Base-by-base conservation (phyloP, 2,888 invertebrate species). In the Heliconius cydno region DNA sequence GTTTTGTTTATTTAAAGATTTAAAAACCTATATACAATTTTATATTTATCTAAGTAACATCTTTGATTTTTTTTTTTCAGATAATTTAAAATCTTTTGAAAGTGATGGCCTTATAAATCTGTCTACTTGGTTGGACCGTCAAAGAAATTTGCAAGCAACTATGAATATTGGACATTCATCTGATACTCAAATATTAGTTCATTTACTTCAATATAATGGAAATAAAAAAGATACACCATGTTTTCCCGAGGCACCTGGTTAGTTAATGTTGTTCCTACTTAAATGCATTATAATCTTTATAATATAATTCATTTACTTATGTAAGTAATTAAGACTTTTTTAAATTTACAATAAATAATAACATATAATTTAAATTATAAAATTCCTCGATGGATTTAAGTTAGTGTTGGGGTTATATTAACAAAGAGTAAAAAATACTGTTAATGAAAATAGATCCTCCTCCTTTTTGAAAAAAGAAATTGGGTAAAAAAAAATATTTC, bases 151-250 rank as follows among this genome's bases (percentile, higher is more conserved):
- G 74, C 96, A 96, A 82, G 91, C 91, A 79, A 92, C 92, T 15
- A 88, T 92, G 2, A 90, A 90, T 78, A 85, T 96, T 28, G 89
- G 89, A 3, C 95, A 95, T 87, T 95, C 96, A 0, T 88, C 83
- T 67, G 92, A 94, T 81, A 89, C 93, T 2, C 90, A 94, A 83
- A 89, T 95, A 71, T 87, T 96, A 25, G 88, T 92, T 9, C 90
- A 92, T 28, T 84, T 96, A 34, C 86, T 96, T 34, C 92, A 95
- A 82, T 93, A 91, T 77, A 92, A 95, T 52, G 95, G 96, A 83
- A 91, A 92, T 1, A 95, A 94, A 85, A 88, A 95, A 81, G 93
- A 95, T 76, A 41, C 77, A 13, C 92, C 94, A 1, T 83, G 88
- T 15, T 86, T 90, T 66, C 91, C 92, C 2, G 95, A 94, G 87